phyloP scores from a whole-genome alignment of 2,113 vertebrate species.

The Engystomops pustulosus region DNA sequence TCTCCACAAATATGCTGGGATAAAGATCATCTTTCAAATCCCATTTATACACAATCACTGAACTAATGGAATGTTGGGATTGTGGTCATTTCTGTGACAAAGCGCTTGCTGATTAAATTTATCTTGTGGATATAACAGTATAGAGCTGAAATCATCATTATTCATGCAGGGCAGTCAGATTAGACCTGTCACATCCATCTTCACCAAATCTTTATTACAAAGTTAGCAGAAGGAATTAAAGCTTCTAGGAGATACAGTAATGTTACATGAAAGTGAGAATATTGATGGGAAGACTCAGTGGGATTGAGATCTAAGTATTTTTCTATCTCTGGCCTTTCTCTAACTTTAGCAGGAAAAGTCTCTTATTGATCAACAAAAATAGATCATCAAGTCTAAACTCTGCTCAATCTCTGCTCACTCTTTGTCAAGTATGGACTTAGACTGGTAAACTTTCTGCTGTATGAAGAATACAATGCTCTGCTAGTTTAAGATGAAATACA shows the following conservation, averaged over 20 bases:
- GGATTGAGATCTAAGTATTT: slow-evolving; percentile 27
- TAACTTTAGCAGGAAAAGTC: background rate
- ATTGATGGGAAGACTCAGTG: slow-evolving; percentile 8
- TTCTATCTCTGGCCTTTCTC: background rate
- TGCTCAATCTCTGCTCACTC: background rate
- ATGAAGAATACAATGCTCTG: background rate
- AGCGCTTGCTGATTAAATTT: slow-evolving; percentile 73
- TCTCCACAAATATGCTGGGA: slow-evolving; percentile 29
- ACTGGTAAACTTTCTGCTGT: background rate
- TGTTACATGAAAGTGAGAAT: slow-evolving; percentile 17
- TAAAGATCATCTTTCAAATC: slow-evolving; percentile 67
- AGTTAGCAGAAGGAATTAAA: slow-evolving; percentile 53
- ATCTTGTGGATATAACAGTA: slow-evolving; percentile 67
- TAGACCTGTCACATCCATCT: slow-evolving; percentile 69
- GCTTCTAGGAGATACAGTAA: slow-evolving; percentile 24
- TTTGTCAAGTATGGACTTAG: too few relatives aligned
- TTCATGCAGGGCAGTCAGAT: slow-evolving; percentile 68
- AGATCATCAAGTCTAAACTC: background rate
- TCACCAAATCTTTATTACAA: slow-evolving; percentile 64
- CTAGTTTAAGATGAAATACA: too few relatives aligned
- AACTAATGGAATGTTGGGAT: slow-evolving; percentile 67
- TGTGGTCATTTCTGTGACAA: slow-evolving; percentile 70
- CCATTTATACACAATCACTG: slow-evolving; percentile 68
- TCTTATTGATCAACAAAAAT: slow-evolving; percentile 25
- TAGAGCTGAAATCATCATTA: slow-evolving; percentile 67